phyloP scores from a whole-genome alignment of 2,888 invertebrate species.

The Odontothrips loti region DNA sequence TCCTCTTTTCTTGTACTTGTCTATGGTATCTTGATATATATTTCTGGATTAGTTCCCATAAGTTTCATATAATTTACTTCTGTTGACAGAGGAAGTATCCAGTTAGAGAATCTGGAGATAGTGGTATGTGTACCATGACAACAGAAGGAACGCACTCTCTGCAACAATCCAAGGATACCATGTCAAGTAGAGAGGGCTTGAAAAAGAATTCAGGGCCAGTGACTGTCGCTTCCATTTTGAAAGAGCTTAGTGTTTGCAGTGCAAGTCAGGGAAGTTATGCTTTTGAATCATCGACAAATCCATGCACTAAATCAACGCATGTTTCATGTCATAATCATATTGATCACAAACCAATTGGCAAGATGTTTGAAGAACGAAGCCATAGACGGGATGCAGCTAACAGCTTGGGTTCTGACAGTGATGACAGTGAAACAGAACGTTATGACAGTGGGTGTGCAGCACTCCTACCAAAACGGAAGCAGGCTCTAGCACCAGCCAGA shows the following conservation, averaged over 20 bases:
- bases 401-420: background rate
- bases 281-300: background rate
- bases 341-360: background rate
- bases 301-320: background rate
- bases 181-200: background rate
- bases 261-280: background rate
- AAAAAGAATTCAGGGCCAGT: background rate
- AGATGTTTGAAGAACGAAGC: background rate
- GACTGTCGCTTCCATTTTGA: background rate
- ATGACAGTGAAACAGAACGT: conserved; percentile 2
- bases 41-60: too few species aligned
- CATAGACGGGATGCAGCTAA: background rate
- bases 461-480: background rate
- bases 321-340: background rate
- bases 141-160: conserved; percentile 36
- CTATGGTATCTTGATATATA: too few species aligned
- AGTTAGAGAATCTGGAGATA: conserved; percentile 39
- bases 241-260: background rate
- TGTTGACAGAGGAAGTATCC: conserved; percentile 32
- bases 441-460: background rate
- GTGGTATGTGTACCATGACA: conserved; percentile 42
- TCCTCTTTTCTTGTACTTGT: too few species aligned
- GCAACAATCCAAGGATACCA: background rate
- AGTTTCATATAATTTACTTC: background rate
- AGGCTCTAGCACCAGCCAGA: background rate